These are phyloP conservation scores for Procavia capensis DNA, from an alignment of 2,113 vertebrate species.

Conservation along the genomic window DNA sequence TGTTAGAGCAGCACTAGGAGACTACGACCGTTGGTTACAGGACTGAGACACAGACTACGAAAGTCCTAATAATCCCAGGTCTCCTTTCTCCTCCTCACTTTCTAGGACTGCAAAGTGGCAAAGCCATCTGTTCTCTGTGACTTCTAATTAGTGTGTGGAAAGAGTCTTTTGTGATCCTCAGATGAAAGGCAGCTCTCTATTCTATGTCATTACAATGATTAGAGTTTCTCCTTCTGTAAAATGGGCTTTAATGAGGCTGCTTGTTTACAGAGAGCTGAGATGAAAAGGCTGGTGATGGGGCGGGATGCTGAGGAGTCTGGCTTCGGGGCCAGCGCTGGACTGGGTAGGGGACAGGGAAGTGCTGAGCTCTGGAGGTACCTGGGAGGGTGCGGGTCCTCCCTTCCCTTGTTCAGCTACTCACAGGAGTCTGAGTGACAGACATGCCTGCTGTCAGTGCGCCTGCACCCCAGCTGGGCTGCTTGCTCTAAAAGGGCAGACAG, in stretches of 20 bases:
- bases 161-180: background rate
- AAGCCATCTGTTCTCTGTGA: background rate
- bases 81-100: background rate
- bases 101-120: background rate
- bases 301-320: background rate
- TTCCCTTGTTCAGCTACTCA: background rate
- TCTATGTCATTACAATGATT: background rate
- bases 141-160: background rate
- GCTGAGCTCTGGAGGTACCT: background rate
- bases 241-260: conserved; percentile 8
- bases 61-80: too few species aligned
- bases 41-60: rapidly evolving
- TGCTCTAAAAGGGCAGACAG: background rate
- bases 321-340: background rate
- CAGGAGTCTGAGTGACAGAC: background rate
- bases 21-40: background rate
- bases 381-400: background rate
- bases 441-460: too few species aligned
- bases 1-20: background rate
- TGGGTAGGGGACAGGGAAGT: background rate
- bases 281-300: background rate
- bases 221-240: conserved; percentile 42
- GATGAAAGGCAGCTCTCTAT: background rate
- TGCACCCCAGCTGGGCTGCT: background rate
- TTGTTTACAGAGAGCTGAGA: conserved; percentile 36